Percentiles rank a stretch among this genome's conserved stretches.
Evolutionary conservation across 2,888 invertebrate species (phyloP).

Genomic region (Escarpia spicata): DNA sequence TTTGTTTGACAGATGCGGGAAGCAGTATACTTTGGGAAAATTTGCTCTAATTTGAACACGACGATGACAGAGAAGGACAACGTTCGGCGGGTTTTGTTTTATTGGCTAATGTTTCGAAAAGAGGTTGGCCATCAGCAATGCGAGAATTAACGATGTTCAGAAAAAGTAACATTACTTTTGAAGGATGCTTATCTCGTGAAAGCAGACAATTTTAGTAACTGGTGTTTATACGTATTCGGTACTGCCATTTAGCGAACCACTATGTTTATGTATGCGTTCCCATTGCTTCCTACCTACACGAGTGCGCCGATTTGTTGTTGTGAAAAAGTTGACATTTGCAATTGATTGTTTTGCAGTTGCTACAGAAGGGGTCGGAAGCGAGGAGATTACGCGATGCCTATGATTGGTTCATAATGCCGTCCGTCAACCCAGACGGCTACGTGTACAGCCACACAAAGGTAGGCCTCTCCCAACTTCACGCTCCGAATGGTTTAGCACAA

Average conservation of each 20-base stretch:
- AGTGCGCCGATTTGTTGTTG: not conserved
- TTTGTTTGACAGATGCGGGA: too few species aligned
- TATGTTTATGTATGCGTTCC: not conserved
- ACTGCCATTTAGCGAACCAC: not conserved
- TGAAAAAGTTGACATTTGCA: not conserved
- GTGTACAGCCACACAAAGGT: conserved; percentile 52
- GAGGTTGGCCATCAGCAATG: not conserved
- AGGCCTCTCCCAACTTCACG: not conserved
- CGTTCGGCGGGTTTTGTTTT: too few species aligned
- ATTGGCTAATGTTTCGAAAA: too few species aligned
- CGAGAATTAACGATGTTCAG: not conserved
- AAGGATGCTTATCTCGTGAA: not conserved
- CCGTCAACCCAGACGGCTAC: conserved; percentile 56
- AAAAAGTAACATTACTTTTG: not conserved
- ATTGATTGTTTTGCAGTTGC: not conserved
- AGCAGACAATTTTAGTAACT: not conserved
- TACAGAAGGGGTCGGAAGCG: conserved; percentile 34
- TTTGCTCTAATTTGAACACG: too few species aligned
- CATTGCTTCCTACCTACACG: not conserved
- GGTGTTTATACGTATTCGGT: not conserved
- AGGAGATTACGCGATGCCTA: conserved; percentile 70
- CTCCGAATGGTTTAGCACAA: not conserved
- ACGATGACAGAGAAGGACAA: too few species aligned
- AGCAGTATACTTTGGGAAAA: too few species aligned
- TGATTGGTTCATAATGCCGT: conserved; percentile 73